A percentile compares a stretch with the other conserved stretches of the same genome.
Conservation (phyloP, 35 echinoderm and acorn worm species). For the Heliocidaris tuberculata region DNA sequence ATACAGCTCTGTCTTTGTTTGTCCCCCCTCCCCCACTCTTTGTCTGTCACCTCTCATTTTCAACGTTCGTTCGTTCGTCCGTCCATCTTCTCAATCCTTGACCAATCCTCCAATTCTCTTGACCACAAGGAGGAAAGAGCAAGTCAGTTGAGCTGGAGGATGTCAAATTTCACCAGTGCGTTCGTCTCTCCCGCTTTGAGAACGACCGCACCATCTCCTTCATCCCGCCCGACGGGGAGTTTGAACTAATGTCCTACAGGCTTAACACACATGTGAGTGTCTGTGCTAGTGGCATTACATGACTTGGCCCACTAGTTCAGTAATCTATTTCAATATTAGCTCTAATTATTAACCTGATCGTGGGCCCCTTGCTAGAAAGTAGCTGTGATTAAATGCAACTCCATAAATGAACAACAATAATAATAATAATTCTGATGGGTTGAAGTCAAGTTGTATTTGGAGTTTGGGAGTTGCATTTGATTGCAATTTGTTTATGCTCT, state of each 20-base stretch:
- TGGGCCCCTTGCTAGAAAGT: no score
- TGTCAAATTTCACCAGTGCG: conserved; percentile 98
- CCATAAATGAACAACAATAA: no score
- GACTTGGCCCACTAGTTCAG: background rate
- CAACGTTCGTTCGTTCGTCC: background rate
- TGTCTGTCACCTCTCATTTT: background rate
- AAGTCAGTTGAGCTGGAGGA: conserved; percentile 99
- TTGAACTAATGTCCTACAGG: conserved; percentile 98
- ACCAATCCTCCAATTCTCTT: background rate
- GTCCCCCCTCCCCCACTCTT: background rate
- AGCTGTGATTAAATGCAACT: no score
- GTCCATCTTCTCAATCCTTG: background rate
- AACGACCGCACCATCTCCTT: conserved; percentile 99
- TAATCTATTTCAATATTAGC: no score
- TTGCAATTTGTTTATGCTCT: no score
- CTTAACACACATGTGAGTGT: conserved; percentile 98
- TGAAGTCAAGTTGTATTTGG: no score
- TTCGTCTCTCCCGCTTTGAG: conserved; percentile 94
- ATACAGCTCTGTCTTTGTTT: conserved; percentile 17
- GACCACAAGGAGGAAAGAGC: conserved; percentile 85
- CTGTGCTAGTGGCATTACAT: background rate
- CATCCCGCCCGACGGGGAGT: conserved; percentile 99
- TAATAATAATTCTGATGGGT: no score
- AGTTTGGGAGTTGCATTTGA: no score
- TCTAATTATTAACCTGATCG: no score